phyloP scores from a whole-genome alignment of 2,797 vertebrate genomes.

The Neopelma chrysocephalum region DNA sequence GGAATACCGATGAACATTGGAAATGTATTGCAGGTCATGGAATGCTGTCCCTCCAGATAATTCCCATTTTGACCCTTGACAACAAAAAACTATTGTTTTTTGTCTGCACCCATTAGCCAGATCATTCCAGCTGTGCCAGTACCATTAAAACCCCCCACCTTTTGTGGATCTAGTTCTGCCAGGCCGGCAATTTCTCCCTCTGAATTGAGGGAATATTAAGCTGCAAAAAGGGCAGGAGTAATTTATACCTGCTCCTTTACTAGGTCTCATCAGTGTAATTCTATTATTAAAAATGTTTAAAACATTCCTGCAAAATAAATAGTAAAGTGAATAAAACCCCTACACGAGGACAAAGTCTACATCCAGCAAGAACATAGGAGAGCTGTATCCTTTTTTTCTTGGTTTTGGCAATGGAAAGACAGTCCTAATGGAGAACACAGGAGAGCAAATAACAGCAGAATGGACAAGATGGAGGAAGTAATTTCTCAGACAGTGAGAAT shows the following conservation, averaged over 20 bases:
- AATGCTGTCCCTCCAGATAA: neutral
- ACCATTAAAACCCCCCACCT: neutral
- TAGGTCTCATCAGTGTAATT: neutral
- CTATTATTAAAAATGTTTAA: neutral
- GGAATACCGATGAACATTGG: neutral
- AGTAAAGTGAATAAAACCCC: neutral
- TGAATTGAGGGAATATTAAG: neutral
- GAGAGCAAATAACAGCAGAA: neutral
- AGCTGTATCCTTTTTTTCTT: neutral
- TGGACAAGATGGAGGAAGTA: neutral
- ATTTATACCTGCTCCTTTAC: neutral
- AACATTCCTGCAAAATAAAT: neutral
- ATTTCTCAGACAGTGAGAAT: neutral
- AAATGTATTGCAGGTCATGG: neutral
- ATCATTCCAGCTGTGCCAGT: neutral
- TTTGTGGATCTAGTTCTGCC: neutral
- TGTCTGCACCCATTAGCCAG: neutral
- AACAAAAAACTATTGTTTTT: neutral
- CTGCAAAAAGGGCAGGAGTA: neutral
- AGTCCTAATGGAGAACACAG: neutral
- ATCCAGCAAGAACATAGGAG: neutral
- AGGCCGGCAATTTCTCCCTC: neutral
- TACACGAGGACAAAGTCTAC: neutral
- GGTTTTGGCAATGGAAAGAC: neutral
- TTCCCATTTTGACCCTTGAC: neutral